phyloP scores from a whole-genome alignment of 2,888 invertebrate species.

The Agrotis exclamationis region DNA sequence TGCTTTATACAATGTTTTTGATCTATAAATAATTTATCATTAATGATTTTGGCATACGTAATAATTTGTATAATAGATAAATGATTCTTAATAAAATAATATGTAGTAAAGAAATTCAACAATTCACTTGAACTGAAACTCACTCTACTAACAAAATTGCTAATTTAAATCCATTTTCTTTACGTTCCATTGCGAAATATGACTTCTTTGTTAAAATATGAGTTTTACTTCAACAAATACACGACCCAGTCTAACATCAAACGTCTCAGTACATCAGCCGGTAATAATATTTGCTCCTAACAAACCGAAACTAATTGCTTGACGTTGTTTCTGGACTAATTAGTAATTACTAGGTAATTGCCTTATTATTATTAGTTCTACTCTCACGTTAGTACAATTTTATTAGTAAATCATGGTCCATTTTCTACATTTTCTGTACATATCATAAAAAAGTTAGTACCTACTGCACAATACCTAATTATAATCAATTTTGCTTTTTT shows the following conservation, averaged over 20 bases:
- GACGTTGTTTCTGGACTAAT: conserved; percentile 68
- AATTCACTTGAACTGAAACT: no score
- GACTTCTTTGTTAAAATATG: background rate
- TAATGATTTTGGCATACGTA: no score
- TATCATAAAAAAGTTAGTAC: no score
- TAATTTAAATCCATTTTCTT: background rate
- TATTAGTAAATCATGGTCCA: background rate
- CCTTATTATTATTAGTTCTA: conserved; percentile 47
- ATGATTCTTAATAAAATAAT: no score
- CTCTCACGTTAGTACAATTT: background rate
- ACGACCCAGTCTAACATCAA: conserved; percentile 64
- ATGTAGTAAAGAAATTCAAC: no score
- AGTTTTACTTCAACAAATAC: conserved; percentile 40
- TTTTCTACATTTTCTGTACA: conserved; percentile 9
- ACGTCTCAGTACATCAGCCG: conserved; percentile 51
- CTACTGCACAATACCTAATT: no score
- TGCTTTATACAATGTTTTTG: no score
- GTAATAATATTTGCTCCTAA: conserved; percentile 72
- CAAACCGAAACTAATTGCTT: conserved; percentile 76
- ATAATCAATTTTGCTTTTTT: no score
- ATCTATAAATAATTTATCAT: no score
- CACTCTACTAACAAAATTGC: background rate
- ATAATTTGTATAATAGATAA: no score
- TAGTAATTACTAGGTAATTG: conserved; percentile 65
- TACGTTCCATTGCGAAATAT: conserved; percentile 19